Conservation (phyloP, 2,888 invertebrate species). For the Thereva nobilitata region DNA sequence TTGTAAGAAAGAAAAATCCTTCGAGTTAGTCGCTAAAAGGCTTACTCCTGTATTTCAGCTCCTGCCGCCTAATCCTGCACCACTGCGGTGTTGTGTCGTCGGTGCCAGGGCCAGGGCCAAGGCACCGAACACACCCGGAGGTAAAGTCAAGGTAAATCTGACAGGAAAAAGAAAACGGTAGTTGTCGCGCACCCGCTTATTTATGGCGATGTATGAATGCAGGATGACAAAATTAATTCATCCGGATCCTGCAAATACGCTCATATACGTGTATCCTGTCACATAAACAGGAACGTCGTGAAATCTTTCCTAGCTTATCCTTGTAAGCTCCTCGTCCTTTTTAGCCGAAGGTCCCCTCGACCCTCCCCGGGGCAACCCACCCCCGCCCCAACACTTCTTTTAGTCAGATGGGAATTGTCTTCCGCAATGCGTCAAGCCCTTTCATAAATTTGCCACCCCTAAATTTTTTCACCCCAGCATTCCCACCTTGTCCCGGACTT, state of each 20-base stretch:
- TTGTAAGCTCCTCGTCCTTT: constrained; percentile 3
- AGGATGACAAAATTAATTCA: constrained; percentile 10
- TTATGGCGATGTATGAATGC: background rate
- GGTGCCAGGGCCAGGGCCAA: no score
- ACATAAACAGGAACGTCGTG: constrained; percentile 15
- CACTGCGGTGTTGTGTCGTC: no score
- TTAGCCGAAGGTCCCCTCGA: constrained; percentile 1
- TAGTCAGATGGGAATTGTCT: constrained; percentile 31
- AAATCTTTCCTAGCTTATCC: constrained; percentile 20
- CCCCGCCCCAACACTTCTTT: constrained; percentile 4
- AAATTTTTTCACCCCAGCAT: constrained; percentile 1
- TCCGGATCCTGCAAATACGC: background rate
- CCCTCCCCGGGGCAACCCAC: background rate
- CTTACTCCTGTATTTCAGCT: no score
- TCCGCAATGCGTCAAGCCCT: constrained; percentile 41
- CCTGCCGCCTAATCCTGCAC: no score
- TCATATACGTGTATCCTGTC: background rate
- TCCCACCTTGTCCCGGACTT: constrained; percentile 18
- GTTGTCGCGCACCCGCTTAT: no score
- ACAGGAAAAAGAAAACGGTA: background rate
- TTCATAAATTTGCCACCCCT: constrained; percentile 34
- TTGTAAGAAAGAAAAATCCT: no score
- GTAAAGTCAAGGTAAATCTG: constrained; percentile 6
- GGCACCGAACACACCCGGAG: background rate
- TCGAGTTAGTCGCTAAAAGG: no score